A percentile compares a stretch with the other conserved stretches of the same genome.
These are phyloP conservation scores for Aphrocallistes beatrix DNA, from an alignment of 37 sponge, comb jelly and placozoan genomes.

Conservation along the genomic window DNA sequence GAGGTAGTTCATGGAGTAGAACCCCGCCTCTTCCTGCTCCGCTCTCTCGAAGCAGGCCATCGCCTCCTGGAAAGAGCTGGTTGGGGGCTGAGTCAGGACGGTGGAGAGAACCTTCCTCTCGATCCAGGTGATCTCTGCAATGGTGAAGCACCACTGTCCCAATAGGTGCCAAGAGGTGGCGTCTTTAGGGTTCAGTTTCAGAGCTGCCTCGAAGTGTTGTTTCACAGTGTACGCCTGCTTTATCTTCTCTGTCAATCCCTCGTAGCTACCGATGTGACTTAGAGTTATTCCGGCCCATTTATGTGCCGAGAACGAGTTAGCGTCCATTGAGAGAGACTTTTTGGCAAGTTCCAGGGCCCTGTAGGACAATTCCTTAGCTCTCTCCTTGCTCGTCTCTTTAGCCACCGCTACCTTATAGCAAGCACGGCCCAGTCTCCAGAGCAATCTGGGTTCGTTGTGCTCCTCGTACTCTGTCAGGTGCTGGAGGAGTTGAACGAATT, in stretches of 20 bases:
- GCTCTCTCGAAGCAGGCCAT: not conserved
- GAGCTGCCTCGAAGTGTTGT: not conserved
- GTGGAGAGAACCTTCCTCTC: not conserved
- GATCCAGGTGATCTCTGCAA: not conserved
- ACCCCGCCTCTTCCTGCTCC: not conserved
- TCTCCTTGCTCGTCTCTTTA: not conserved
- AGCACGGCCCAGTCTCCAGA: not conserved
- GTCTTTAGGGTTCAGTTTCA: not conserved
- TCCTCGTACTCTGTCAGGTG: not conserved
- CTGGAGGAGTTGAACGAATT: not conserved
- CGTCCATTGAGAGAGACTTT: not conserved
- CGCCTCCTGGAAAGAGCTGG: not conserved
- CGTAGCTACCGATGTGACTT: not conserved
- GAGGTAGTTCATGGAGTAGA: not conserved
- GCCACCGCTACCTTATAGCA: not conserved
- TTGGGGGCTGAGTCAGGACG: not conserved
- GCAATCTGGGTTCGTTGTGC: not conserved
- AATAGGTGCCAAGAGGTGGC: not conserved
- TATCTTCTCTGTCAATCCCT: not conserved
- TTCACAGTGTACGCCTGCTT: not conserved
- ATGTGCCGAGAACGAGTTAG: not conserved
- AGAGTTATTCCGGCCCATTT: conserved; percentile 10
- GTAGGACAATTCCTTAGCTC: not conserved
- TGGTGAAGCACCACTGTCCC: conserved; percentile 15
- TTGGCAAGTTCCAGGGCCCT: not conserved